Percentiles rank a stretch among this genome's conserved stretches.
phyloP scores from a whole-genome alignment of 2,113 vertebrate species.

The Rhegmatorhina hoffmannsi region DNA sequence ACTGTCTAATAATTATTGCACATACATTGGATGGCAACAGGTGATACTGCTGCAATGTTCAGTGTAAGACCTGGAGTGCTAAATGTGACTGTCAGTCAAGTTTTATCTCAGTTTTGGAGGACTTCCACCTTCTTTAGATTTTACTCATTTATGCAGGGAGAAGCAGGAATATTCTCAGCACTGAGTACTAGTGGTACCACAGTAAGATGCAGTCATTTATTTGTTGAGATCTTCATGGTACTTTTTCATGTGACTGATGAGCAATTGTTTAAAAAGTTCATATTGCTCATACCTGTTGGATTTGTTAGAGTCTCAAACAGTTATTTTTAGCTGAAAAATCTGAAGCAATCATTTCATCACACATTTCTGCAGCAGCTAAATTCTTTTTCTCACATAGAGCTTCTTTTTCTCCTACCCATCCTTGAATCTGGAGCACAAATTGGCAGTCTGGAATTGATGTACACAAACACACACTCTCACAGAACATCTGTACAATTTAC shows the following conservation, averaged over 20 bases:
- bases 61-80: background rate
- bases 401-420: background rate
- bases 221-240: background rate
- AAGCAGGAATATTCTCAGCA: background rate
- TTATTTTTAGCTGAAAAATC: background rate
- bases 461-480: background rate
- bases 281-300: background rate
- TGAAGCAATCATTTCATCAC: background rate
- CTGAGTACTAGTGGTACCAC: background rate
- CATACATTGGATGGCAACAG: background rate
- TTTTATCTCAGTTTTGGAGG: background rate
- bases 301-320: background rate
- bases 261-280: background rate
- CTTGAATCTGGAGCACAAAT: background rate
- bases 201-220: background rate
- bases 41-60: background rate
- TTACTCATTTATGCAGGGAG: background rate
- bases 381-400: background rate
- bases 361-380: background rate
- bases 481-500: background rate
- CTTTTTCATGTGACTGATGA: background rate
- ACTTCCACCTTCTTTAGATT: background rate
- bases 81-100: background rate
- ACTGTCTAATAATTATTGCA: background rate
- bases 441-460: background rate